A percentile compares a stretch with the other conserved stretches of the same genome.
Conservation (phyloP, 1,140 invertebrate species). For the Dendrolimus punctatus region DNA sequence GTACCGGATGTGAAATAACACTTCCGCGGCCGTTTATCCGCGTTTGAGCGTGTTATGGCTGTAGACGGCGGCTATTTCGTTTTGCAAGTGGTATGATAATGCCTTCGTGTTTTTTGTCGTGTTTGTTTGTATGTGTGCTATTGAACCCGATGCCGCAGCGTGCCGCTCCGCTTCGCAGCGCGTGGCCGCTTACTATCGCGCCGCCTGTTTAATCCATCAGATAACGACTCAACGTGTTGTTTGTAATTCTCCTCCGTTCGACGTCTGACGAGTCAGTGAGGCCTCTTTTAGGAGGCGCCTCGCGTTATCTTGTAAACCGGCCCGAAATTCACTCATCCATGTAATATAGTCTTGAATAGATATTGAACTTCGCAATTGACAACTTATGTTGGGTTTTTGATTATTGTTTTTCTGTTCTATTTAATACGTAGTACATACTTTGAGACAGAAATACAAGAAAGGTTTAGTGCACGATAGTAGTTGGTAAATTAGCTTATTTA, state of each 20-base stretch:
- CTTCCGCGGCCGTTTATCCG: conserved; percentile 47
- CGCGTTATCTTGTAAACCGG: conserved; percentile 47
- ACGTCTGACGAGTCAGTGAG: conserved; percentile 36
- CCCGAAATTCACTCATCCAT: conserved; percentile 54
- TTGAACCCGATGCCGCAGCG: conserved; percentile 25
- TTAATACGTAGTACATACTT: background rate
- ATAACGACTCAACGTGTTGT: conserved; percentile 48
- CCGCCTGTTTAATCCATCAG: conserved; percentile 48
- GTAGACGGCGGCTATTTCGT: conserved; percentile 36
- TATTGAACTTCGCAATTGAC: conserved; percentile 18
- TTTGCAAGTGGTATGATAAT: conserved; percentile 15
- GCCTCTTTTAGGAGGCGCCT: conserved; percentile 59
- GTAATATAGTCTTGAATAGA: conserved; percentile 24
- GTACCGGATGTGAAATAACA: conserved; percentile 42
- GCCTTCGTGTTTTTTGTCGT: conserved; percentile 20
- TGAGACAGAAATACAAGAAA: background rate
- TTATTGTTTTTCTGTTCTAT: background rate
- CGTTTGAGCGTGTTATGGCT: conserved; percentile 2
- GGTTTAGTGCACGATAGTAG: too few relatives aligned
- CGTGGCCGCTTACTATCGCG: conserved; percentile 24
- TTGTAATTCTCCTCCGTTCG: conserved; percentile 48
- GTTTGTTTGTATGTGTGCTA: conserved; percentile 32
- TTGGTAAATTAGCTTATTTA: too few relatives aligned
- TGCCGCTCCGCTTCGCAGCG: conserved; percentile 14
- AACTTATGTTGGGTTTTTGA: background rate